Evolutionary conservation across 2,113 vertebrate species (phyloP).

Genomic region (Symphodus melops): DNA sequence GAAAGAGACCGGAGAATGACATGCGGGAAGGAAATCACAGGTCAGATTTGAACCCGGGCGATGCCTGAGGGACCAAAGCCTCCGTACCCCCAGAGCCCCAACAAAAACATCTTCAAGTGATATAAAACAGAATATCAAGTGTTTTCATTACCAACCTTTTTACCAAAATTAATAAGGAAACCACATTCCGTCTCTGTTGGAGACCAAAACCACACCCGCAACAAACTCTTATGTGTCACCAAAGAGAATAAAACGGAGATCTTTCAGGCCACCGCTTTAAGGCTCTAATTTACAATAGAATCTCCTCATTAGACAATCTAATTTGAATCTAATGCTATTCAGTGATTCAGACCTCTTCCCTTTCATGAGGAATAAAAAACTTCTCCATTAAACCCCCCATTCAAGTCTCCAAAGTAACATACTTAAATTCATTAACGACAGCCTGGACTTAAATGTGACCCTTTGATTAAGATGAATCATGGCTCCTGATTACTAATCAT

Average conservation of each 20-base stretch:
- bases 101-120: too few species aligned
- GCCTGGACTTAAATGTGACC: constrained; percentile 61
- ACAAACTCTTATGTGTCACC: background rate
- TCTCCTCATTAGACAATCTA: constrained; percentile 32
- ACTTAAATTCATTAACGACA: constrained; percentile 54
- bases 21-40: too few species aligned
- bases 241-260: background rate
- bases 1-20: too few species aligned
- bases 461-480: constrained; percentile 70
- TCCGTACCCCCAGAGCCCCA: too few species aligned
- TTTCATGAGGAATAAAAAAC: constrained; percentile 47
- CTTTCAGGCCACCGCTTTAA: background rate
- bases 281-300: background rate
- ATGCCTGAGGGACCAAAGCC: too few species aligned
- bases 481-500: constrained; percentile 68
- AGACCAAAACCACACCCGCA: background rate
- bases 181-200: background rate
- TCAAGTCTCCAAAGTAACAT: constrained; percentile 43
- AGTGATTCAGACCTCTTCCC: constrained; percentile 45
- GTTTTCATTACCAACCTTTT: too few species aligned
- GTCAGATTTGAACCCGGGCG: too few species aligned
- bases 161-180: too few species aligned
- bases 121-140: too few species aligned
- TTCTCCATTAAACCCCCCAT: constrained; percentile 39
- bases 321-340: constrained; percentile 43